A percentile compares a stretch with the other conserved stretches of the same genome.
phyloP scores from a whole-genome alignment of 2,113 vertebrate species.

The Hystrix brachyura region DNA sequence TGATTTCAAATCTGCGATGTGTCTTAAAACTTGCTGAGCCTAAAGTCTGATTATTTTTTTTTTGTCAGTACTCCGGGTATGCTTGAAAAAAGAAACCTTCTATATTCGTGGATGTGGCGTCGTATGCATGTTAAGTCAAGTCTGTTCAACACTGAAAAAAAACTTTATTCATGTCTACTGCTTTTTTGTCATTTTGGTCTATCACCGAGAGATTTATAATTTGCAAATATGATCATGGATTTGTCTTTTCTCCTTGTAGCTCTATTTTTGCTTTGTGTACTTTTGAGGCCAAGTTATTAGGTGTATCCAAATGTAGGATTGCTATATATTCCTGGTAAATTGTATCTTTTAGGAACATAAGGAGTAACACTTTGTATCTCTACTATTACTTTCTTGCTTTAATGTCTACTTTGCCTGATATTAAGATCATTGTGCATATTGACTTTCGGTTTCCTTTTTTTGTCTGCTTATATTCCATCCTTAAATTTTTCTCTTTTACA shows the following conservation, averaged over 20 bases:
- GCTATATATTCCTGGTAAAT: background rate
- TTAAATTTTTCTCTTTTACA: conserved; percentile 12
- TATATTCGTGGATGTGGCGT: background rate
- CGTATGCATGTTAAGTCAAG: background rate
- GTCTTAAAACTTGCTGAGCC: background rate
- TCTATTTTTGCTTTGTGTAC: background rate
- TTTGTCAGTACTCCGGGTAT: background rate
- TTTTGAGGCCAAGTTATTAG: conserved; percentile 4
- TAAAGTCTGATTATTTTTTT: background rate
- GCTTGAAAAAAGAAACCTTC: background rate
- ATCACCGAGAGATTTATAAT: background rate
- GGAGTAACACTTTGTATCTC: background rate
- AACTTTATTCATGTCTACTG: background rate
- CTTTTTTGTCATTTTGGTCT: background rate
- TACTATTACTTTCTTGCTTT: background rate
- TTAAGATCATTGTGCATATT: background rate
- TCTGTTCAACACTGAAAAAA: background rate
- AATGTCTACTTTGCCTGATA: background rate
- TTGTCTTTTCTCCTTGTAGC: background rate
- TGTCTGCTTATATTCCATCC: background rate
- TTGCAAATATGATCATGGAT: background rate
- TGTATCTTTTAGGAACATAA: background rate
- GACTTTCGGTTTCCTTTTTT: background rate
- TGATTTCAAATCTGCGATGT: background rate
- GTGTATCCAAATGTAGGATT: conserved; percentile 4